Evolutionary conservation across 2,113 vertebrate species (phyloP).

Genomic region (Anolis sagrei): DNA sequence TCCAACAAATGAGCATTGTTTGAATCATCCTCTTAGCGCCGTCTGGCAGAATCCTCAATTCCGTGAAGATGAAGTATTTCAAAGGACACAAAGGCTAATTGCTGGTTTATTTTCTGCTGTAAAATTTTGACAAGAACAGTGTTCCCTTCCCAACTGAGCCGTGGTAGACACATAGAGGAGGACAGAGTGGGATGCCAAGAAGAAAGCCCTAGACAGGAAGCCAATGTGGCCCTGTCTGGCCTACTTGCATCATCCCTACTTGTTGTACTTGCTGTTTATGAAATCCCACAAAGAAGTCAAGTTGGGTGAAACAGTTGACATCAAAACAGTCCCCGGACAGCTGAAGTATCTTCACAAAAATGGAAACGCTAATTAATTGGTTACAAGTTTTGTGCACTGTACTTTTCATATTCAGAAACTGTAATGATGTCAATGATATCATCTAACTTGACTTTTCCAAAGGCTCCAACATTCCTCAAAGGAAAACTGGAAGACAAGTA

Average conservation of each 20-base stretch:
- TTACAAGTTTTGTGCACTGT: too few relatives aligned
- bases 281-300: not conserved
- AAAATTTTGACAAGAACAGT: not conserved
- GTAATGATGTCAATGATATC: too few relatives aligned
- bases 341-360: not conserved
- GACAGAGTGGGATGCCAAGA: not conserved
- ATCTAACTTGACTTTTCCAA: too few relatives aligned
- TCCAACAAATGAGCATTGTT: slow-evolving; percentile 43
- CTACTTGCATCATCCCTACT: not conserved
- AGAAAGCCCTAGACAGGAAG: slow-evolving; percentile 26
- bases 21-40: slow-evolving; percentile 55
- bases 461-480: too few relatives aligned
- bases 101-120: not conserved
- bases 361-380: too few relatives aligned
- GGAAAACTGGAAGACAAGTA: too few relatives aligned
- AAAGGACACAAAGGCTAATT: not conserved
- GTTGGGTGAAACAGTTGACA: not conserved
- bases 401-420: too few relatives aligned
- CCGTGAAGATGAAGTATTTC: slow-evolving; percentile 2
- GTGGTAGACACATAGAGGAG: not conserved
- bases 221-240: slow-evolving; percentile 8
- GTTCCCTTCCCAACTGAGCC: not conserved
- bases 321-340: not conserved
- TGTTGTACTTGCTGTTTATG: not conserved
- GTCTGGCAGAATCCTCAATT: slow-evolving; percentile 12